phyloP scores from a whole-genome alignment of 2,797 vertebrate species.

The Gambusia yucatana region DNA sequence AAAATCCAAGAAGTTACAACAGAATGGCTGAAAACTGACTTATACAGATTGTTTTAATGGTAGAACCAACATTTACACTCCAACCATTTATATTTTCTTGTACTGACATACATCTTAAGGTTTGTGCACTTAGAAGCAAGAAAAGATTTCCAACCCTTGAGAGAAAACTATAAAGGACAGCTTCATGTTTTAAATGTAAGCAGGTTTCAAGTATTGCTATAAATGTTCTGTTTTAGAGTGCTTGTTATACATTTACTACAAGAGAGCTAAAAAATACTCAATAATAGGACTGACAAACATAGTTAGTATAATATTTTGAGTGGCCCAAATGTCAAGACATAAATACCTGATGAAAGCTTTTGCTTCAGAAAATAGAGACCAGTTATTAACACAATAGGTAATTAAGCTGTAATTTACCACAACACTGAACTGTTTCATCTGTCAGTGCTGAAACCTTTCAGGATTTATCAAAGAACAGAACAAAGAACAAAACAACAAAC shows the following conservation, averaged over 20 bases:
- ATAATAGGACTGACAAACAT: neutral
- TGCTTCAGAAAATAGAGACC: neutral
- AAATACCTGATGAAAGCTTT: neutral
- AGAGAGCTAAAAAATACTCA: neutral
- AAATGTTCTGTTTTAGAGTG: neutral
- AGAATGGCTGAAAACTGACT: neutral
- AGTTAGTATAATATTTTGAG: neutral
- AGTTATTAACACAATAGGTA: neutral
- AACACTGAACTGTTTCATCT: neutral
- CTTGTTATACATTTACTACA: neutral
- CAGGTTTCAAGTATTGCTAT: neutral
- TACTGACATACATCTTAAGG: neutral
- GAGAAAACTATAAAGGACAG: neutral
- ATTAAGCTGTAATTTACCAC: neutral
- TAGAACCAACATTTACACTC: neutral
- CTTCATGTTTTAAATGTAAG: neutral
- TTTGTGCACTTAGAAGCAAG: neutral
- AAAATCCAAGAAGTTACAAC: neutral
- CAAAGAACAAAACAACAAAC: neutral
- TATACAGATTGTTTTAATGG: neutral
- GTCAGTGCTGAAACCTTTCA: neutral
- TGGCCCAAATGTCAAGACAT: neutral
- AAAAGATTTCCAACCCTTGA: neutral
- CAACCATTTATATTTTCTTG: neutral
- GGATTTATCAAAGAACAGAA: neutral